These are phyloP conservation scores for Denticeps clupeoides DNA, from an alignment of 2,797 vertebrate genomes.

Conservation along the genomic window DNA sequence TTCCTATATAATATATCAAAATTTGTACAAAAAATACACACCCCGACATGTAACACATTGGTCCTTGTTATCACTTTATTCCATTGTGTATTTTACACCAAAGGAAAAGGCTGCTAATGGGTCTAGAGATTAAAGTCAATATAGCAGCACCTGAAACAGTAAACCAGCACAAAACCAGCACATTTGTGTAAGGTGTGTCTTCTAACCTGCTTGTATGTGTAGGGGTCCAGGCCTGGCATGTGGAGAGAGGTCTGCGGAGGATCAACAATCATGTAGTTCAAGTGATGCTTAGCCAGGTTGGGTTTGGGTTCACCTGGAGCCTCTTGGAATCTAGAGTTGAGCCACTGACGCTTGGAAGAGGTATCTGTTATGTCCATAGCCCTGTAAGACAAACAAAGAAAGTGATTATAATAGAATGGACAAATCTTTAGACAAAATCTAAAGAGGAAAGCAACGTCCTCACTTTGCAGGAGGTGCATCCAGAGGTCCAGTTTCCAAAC, in stretches of 20 bases:
- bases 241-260: conserved; percentile 52
- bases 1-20: too few relatives aligned
- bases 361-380: not conserved
- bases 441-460: not conserved
- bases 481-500: conserved; percentile 30
- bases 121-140: too few relatives aligned
- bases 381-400: not conserved
- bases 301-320: conserved; percentile 31
- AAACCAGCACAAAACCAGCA: not conserved
- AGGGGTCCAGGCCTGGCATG: conserved; percentile 70
- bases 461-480: conserved; percentile 24
- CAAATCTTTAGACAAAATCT: too few relatives aligned
- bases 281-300: conserved; percentile 57
- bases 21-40: too few relatives aligned
- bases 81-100: too few relatives aligned
- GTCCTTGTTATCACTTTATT: too few relatives aligned
- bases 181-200: not conserved
- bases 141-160: too few relatives aligned
- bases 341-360: not conserved
- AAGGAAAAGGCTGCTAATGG: too few relatives aligned
- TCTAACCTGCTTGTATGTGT: conserved; percentile 70
- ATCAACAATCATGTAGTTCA: conserved; percentile 71
- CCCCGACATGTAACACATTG: too few relatives aligned
- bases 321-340: not conserved
- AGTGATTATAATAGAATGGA: not conserved